Base-by-base conservation (phyloP, 1,140 invertebrate species). In the Pygmarrhopalites habei region DNA sequence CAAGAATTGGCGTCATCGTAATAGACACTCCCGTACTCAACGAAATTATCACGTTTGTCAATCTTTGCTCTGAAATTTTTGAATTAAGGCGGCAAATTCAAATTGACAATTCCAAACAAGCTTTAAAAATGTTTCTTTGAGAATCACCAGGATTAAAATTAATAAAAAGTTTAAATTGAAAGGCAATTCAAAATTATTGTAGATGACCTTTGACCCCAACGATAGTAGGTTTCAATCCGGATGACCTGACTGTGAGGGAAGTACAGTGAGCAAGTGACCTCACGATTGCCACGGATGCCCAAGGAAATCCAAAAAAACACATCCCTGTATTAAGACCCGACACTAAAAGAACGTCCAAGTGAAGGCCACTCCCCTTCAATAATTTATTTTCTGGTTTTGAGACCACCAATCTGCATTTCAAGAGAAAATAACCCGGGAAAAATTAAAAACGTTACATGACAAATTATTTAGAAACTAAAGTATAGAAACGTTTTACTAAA, bases 271-370 rank as follows among this genome's bases (percentile, higher is more conserved):
- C 88, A 10, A 98, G 84, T 0, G 91, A 93, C 52, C 95, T 82
- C 0, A 98, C 93, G 1, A 92, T 95, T 0, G 95, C 95, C 0
- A 93, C 92, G 75, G 90, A 95, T 76, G 96, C 88, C 90, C 90
- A 95, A 0, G 94, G 92, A 21, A 92, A 84, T 1, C 94, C 95
- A 68, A 94, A 83, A 49, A 93, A 74, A 0, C 87, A 89, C 73
- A 90, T 12, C 86, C 60, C 76, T 1, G 86, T 80, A 72, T 94
- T 93, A 72, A 90, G 79, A 25, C 86, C 72, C 61, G 89, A 89
- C 25, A 95, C 82, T n/a, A 95, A 78, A 1, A 98, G 85, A 70
- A 98, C 89, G 76, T 98, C 95, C 80, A 95, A 83, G 77, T 97
- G 93, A 72, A 94, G 92, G 2, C 95, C 95, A 60, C 87, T 87